Evolutionary conservation across 2,113 vertebrate species (phyloP), one percentile per base, ranked within the genome.

Genomic region (Platysteira castanea): DNA sequence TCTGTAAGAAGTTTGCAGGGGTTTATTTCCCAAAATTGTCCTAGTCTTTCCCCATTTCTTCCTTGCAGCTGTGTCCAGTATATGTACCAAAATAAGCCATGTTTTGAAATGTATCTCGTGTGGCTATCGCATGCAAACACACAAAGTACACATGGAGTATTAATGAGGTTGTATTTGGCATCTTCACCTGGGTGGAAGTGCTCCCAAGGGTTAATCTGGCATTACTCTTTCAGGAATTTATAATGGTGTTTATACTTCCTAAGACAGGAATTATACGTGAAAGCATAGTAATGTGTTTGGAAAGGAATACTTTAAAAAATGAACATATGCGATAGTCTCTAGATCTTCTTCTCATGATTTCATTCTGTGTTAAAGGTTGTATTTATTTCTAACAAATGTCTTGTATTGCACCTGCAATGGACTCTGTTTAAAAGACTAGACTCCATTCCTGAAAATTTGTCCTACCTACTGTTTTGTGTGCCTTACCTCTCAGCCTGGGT

Each of bases 311-410:
- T 22, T 13, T 0, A 26, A 78, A 63, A 53, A 85, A 44, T 69
- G 0, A 20, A 47, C 2, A 56, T 37, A 26, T 0, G 2, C 23
- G 2, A 30, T 71, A 42, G 65, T 73, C 2, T 31, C 15, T 7
- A 80, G 49, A 53, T 22, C 24, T 47, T 52, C 11, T 52, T 73
- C 30, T 57, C 2, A 27, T 74, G 7, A 70, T 28, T 89, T 74
- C 69, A n/a, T 64, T 87, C 14, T 42, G 2, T 76, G 28, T 37
- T 14, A 68, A 63, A 63, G 2, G 5, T 74, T 21, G 5, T 21
- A 30, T 71, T 75, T 82, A 13, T 54, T 42, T 61, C 20, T 65
- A 53, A 59, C 26, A 63, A 61, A 39, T 87, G 49, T 11, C 10
- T 69, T 56, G 3, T 18, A 30, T 54, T 87, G 9, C 26, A 65